Conservation (phyloP, 1,140 invertebrate genomes). For the Plutomurus gul region DNA sequence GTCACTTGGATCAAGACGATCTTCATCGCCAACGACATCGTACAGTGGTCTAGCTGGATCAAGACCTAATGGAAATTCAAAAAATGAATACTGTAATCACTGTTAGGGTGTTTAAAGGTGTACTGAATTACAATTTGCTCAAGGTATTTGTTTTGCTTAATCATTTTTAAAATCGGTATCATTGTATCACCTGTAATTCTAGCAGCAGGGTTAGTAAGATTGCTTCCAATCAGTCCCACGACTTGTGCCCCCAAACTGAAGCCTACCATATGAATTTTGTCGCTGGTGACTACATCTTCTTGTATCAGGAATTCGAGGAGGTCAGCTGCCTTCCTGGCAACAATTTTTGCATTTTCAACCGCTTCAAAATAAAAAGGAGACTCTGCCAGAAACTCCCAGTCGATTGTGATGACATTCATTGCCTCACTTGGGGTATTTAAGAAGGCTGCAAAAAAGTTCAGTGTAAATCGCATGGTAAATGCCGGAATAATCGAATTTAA, state of each 20-base stretch:
- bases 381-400: constrained; percentile 67
- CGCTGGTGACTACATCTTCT: constrained; percentile 54
- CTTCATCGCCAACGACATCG: neutral
- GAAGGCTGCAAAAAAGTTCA: constrained; percentile 1
- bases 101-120: too few species aligned
- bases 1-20: constrained; percentile 63
- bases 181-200: constrained; percentile 70
- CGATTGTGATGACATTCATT: constrained; percentile 68
- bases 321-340: constrained; percentile 66
- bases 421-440: constrained; percentile 37
- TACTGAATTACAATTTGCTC: too few species aligned
- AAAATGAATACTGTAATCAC: neutral
- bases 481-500: too few species aligned
- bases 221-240: constrained; percentile 54
- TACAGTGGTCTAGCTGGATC: constrained; percentile 38
- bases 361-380: constrained; percentile 70
- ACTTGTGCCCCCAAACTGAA: constrained; percentile 71
- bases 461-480: too few species aligned
- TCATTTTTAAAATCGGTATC: too few species aligned
- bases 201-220: constrained; percentile 59
- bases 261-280: constrained; percentile 69
- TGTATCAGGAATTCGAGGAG: constrained; percentile 63
- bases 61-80: neutral
- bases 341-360: constrained; percentile 67
- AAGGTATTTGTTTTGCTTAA: too few species aligned